Percentiles rank a stretch among this genome's conserved stretches.
These are phyloP conservation scores for Pavo muticus DNA, from an alignment of 2,113 vertebrate species.

Conservation along the genomic window DNA sequence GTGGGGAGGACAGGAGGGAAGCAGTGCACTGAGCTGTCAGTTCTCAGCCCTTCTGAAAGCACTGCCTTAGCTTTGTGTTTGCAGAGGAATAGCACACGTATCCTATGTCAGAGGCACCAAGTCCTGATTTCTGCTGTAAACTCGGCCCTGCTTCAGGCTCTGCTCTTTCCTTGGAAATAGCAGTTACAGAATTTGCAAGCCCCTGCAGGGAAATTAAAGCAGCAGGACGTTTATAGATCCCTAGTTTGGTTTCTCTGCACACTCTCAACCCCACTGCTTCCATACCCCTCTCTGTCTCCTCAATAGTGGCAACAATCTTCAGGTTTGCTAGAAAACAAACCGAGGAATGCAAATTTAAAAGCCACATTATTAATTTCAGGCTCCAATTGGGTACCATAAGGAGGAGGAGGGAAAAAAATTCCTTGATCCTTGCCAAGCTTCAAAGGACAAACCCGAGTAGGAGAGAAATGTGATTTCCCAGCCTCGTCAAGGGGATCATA, in stretches of 20 bases:
- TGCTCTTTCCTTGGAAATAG: not conserved
- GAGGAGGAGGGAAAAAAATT: conserved; percentile 11
- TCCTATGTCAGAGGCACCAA: not conserved
- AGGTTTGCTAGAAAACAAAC: conserved; percentile 63
- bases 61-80: fast-evolving
- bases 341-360: conserved; percentile 7
- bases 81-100: not conserved
- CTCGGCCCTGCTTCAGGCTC: not conserved
- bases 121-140: not conserved
- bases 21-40: not conserved
- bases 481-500: conserved; percentile 60
- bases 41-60: not conserved
- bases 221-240: not conserved
- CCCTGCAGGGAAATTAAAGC: not conserved
- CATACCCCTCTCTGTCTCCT: not conserved
- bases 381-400: conserved; percentile 60
- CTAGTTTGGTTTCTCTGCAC: not conserved
- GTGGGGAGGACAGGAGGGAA: not conserved
- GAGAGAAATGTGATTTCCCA: conserved; percentile 64
- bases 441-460: conserved; percentile 61
- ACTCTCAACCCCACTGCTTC: not conserved
- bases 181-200: not conserved
- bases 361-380: conserved; percentile 24
- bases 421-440: conserved; percentile 52
- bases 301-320: not conserved